phyloP scores from a whole-genome alignment of 2,888 invertebrate species.

The Rhyacophila evoluta region DNA sequence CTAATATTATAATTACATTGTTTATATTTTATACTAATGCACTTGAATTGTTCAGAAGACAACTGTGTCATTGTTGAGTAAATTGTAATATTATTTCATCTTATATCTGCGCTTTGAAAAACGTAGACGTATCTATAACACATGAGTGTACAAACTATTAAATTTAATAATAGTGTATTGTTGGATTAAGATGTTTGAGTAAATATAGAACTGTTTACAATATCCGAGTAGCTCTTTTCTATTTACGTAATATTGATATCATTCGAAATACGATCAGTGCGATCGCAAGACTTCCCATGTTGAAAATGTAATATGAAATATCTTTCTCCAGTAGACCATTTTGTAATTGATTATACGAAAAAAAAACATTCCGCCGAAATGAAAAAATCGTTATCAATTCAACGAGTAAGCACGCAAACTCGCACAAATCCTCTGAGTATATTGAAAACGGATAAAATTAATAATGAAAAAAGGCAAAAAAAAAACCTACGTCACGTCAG shows the following conservation, averaged over 20 bases:
- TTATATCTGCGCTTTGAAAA: too few relatives aligned
- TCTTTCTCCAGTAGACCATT: neutral
- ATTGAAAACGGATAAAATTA: neutral
- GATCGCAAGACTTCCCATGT: neutral
- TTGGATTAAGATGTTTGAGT: too few relatives aligned
- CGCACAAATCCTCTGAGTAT: neutral
- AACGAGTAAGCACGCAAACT: neutral
- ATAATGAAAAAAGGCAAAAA: neutral
- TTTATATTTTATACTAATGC: too few relatives aligned
- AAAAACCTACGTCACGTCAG: too few relatives aligned
- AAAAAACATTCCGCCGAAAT: neutral
- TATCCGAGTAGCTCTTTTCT: neutral
- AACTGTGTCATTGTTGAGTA: too few relatives aligned
- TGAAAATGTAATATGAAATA: neutral
- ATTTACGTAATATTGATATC: neutral
- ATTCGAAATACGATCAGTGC: neutral
- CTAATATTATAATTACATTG: too few relatives aligned
- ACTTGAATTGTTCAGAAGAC: too few relatives aligned
- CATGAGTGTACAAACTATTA: neutral
- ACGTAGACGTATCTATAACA: too few relatives aligned
- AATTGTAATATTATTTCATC: too few relatives aligned
- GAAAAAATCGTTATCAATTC: neutral
- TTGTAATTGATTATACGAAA: neutral
- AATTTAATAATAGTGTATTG: too few relatives aligned
- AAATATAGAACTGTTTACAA: too few relatives aligned